Percentiles rank a stretch among this genome's conserved stretches.
Evolutionary conservation across 2,888 invertebrate species (phyloP).

Genomic region (Cactoblastis cactorum): DNA sequence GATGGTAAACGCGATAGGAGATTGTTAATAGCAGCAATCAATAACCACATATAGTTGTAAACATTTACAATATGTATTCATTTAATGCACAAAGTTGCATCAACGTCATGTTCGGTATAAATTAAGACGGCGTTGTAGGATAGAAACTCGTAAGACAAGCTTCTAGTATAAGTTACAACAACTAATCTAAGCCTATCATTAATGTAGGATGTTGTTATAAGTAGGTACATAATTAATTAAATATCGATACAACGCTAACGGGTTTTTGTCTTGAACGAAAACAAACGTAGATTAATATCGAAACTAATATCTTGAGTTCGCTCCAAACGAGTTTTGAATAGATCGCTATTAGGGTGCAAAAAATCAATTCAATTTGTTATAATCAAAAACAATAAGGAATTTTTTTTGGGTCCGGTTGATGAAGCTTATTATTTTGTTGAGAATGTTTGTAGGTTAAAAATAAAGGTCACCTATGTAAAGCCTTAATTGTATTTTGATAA

Average conservation of each 20-base stretch:
- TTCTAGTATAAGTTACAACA: neutral
- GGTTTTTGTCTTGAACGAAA: conserved; percentile 31
- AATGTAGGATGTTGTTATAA: conserved; percentile 36
- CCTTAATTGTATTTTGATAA: neutral
- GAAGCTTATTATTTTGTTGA: neutral
- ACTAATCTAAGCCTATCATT: conserved; percentile 18
- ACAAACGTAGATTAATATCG: conserved; percentile 23
- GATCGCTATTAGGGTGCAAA: conserved; percentile 34
- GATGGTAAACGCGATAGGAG: conserved; percentile 21
- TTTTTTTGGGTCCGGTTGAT: conserved; percentile 16
- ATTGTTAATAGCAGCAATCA: conserved; percentile 22
- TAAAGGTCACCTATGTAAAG: neutral
- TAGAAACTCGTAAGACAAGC: conserved; percentile 17
- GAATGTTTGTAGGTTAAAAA: neutral
- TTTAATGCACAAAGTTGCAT: neutral
- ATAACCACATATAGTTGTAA: conserved; percentile 16
- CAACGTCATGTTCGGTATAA: neutral
- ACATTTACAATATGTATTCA: conserved; percentile 2
- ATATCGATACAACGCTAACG: conserved; percentile 31
- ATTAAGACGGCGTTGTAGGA: neutral
- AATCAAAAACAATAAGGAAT: conserved; percentile 22
- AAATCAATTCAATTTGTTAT: conserved; percentile 25
- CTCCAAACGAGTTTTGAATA: conserved; percentile 36
- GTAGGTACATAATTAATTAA: conserved; percentile 33
- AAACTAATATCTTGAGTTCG: conserved; percentile 13